Conservation (phyloP, 2,797 vertebrate genomes). For the Rhincodon typus region DNA sequence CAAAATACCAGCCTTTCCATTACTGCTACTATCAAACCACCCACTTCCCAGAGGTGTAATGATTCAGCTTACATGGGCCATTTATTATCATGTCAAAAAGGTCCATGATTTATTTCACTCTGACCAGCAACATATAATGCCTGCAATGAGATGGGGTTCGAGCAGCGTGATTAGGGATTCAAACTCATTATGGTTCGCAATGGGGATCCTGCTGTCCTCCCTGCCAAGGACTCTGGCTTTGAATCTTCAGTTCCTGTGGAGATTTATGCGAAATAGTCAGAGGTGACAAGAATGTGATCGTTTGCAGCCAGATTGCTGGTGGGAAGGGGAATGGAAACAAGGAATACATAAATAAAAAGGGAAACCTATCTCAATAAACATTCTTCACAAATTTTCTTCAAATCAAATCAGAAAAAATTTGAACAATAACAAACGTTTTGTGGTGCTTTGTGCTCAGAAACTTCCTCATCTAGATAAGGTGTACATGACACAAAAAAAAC, state of each 20-base stretch:
- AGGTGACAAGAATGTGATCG: background rate
- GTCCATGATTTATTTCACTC: background rate
- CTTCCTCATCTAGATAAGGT: background rate
- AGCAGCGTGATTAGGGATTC: background rate
- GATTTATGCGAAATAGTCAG: background rate
- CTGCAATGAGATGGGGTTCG: no score
- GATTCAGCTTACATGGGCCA: background rate
- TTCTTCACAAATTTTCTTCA: background rate
- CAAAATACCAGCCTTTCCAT: background rate
- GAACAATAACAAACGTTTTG: background rate
- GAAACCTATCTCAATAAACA: background rate
- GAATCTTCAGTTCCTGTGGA: background rate
- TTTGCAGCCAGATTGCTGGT: no score
- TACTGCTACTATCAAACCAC: background rate
- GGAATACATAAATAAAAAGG: background rate
- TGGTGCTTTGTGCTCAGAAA: background rate
- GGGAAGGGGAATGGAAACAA: background rate
- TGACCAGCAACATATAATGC: background rate
- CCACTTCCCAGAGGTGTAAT: background rate
- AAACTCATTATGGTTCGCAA: background rate
- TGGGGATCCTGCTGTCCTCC: background rate
- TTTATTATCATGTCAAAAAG: background rate
- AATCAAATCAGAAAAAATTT: background rate
- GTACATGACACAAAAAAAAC: background rate
- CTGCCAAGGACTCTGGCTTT: background rate